These are phyloP conservation scores for Bathynomus jamesi DNA, from an alignment of 1,140 invertebrate species.

Conservation along the genomic window DNA sequence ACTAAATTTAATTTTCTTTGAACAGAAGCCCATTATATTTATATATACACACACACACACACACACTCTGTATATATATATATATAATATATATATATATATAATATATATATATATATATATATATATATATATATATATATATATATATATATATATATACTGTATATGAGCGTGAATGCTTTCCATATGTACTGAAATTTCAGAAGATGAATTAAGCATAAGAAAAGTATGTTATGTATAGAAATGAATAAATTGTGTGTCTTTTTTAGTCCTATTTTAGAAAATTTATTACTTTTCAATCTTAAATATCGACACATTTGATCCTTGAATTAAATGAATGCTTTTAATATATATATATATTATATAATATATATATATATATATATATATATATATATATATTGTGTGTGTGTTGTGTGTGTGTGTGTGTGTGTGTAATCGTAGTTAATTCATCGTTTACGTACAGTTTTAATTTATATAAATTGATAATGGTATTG, in stretches of 20 bases:
- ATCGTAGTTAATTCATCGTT: no score
- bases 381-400: not conserved
- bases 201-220: no score
- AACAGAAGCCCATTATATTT: not conserved
- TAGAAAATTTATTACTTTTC: no score
- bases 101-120: not conserved
- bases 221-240: no score
- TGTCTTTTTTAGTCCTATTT: no score
- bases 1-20: not conserved
- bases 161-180: not conserved
- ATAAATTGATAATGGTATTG: no score
- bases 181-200: not conserved
- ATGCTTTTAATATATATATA: not conserved
- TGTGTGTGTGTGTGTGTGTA: not conserved
- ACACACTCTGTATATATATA: not conserved
- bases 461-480: no score
- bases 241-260: no score
- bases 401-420: not conserved
- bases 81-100: slow-evolving; percentile 3
- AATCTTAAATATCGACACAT: no score
- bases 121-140: not conserved
- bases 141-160: not conserved
- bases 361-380: not conserved
- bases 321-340: no score
- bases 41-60: not conserved